A percentile compares a stretch with the other conserved stretches of the same genome.
Evolutionary conservation across 2,113 vertebrate species (phyloP).

Genomic region (Mus spicilegus): DNA sequence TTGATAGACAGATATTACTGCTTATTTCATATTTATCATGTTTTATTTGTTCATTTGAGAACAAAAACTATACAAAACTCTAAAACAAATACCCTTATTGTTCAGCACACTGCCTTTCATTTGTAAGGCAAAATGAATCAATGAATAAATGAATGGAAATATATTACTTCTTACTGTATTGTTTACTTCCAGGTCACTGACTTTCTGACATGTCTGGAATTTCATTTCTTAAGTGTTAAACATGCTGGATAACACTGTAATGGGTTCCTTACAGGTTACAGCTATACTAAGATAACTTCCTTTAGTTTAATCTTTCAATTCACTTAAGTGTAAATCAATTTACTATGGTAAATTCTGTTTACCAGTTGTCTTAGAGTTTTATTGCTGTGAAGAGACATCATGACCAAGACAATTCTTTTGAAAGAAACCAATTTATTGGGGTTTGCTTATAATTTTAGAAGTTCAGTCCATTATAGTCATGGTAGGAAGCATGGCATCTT

Average conservation of each 20-base stretch:
- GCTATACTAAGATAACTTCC: background rate
- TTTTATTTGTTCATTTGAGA: background rate
- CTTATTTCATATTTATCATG: background rate
- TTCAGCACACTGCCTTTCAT: background rate
- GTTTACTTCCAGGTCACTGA: background rate
- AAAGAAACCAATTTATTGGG: too few species aligned
- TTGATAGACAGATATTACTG: background rate
- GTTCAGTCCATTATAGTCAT: too few species aligned
- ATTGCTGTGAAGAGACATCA: too few species aligned
- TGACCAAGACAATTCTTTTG: too few species aligned
- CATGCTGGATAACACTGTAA: background rate
- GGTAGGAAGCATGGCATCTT: too few species aligned
- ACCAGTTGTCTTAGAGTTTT: background rate
- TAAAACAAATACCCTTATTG: background rate
- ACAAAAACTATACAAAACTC: background rate
- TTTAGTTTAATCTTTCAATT: background rate
- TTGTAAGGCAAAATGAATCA: background rate
- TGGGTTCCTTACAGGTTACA: background rate
- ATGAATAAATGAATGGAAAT: conserved; percentile 42
- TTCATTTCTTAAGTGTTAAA: conserved; percentile 16
- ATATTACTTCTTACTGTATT: background rate
- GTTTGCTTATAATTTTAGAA: too few species aligned
- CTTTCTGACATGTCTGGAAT: background rate
- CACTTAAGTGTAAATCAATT: background rate
- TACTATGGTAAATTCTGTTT: background rate